phyloP scores from a whole-genome alignment of 92 coral and sea anemone species.

The Parazoanthus swiftii region DNA sequence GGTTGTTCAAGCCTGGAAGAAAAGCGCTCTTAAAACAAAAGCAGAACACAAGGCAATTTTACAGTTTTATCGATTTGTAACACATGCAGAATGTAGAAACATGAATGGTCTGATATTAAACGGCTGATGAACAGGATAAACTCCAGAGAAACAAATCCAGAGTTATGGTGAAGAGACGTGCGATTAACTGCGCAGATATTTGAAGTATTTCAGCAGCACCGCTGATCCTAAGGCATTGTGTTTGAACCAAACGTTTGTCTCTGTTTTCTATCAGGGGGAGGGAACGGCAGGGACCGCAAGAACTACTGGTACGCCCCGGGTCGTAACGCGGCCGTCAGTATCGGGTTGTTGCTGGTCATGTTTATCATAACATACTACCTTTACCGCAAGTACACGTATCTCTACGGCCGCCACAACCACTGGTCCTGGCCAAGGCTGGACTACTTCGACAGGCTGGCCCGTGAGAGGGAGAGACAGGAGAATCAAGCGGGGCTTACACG shows the following conservation, averaged over 20 bases:
- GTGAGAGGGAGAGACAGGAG: conserved; percentile 35
- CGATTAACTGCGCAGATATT: too few species aligned
- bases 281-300: conserved; percentile 1
- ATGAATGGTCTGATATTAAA: too few species aligned
- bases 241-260: not conserved
- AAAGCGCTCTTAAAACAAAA: too few species aligned
- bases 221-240: too few species aligned
- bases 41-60: too few species aligned
- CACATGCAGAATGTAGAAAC: too few species aligned
- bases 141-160: too few species aligned
- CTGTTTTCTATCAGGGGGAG: conserved; percentile 18
- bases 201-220: too few species aligned
- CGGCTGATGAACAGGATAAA: too few species aligned
- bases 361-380: conserved; percentile 34
- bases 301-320: conserved; percentile 42
- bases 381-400: conserved; percentile 40
- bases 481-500: conserved; percentile 17
- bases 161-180: too few species aligned
- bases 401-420: conserved; percentile 39
- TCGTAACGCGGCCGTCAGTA: conserved; percentile 41
- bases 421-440: conserved; percentile 42
- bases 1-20: too few species aligned
- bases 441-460: conserved; percentile 30
- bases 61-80: too few species aligned
- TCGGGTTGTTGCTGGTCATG: conserved; percentile 36